Base-by-base conservation (phyloP, 2,797 vertebrate species). In the Stomatorhinus walkeri region DNA sequence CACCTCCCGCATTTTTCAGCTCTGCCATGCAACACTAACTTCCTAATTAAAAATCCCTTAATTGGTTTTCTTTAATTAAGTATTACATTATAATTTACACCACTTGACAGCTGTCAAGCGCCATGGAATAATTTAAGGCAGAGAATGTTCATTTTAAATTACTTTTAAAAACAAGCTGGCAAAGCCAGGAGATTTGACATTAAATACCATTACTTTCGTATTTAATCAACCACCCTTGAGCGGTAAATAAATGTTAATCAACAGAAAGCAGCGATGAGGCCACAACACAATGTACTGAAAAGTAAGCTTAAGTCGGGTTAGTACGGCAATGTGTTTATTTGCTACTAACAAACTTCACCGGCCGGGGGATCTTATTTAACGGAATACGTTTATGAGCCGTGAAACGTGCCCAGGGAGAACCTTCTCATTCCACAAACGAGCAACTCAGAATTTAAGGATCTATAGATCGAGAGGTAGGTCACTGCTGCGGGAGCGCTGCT, bases 61-160 rank as follows among this genome's bases (percentile, higher is more conserved):
- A 94, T 95, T 91, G 92, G 90, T 93, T 92, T 92, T 91, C 85
- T 93, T 93, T 94, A 94, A 94, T 95, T 95, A 95, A 93, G 93
- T 36, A 8, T 89, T 85, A 49, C 88, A 90, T 87, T 49, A 46
- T 93, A 93, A 94, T 93, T 92, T 93, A 92, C 92, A 83, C 14
- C 83, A 89, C 90, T 91, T 92, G 92, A 92, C 91, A 84, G 90
- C 87, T 89, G n/a, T 90, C 5, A n/a, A 87, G 54, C 85, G 83
- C 79, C 87, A 87, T 52, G 83, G 88, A 89, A 90, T 90, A 88
- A 89, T 87, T 76, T 83, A 88, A 43, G 51, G 81, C 81, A 36
- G 51, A 88, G 79, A 89, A 88, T 86, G 51, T 61, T 89, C 68
- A 89, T 89, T 24, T 72, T 89, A 54, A 88, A 76, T 64, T 19